These are phyloP conservation scores for Maniola jurtina DNA, from an alignment of 1,140 invertebrate species.

Conservation along the genomic window DNA sequence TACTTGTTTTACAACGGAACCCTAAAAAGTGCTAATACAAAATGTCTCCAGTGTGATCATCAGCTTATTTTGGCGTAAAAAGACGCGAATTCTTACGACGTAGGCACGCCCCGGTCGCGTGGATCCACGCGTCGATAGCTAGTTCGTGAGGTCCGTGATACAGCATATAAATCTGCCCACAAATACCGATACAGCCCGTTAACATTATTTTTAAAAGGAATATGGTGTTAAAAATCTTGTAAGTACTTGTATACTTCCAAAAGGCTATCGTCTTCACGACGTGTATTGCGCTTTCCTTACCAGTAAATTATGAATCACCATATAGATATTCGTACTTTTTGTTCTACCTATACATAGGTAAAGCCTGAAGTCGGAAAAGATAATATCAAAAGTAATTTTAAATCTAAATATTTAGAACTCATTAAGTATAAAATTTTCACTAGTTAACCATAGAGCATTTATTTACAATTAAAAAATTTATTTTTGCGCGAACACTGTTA, in stretches of 20 bases:
- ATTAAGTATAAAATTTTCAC: too few species aligned
- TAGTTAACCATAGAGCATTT: too few species aligned
- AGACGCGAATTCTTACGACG: constrained; percentile 64
- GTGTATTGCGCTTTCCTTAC: background rate
- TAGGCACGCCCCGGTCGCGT: constrained; percentile 58
- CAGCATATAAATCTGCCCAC: constrained; percentile 46
- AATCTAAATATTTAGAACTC: too few species aligned
- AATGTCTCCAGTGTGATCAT: background rate
- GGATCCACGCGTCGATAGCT: constrained; percentile 71
- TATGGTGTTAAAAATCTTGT: background rate
- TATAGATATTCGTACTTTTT: too few species aligned
- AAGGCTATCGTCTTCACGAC: background rate
- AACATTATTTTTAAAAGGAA: constrained; percentile 14
- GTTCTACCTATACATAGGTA: too few species aligned
- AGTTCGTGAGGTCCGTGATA: constrained; percentile 53
- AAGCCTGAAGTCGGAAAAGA: too few species aligned
- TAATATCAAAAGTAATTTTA: too few species aligned
- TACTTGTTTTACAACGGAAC: too few species aligned
- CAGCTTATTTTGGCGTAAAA: constrained; percentile 67
- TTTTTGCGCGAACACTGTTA: too few species aligned
- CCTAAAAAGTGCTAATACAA: too few species aligned
- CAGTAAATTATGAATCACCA: background rate
- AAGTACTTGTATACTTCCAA: background rate
- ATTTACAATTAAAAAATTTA: too few species aligned
- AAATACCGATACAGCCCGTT: constrained; percentile 26